These are phyloP conservation scores for Gyrodactylus salaris DNA, from an alignment of 1,140 invertebrate genomes.

Conservation along the genomic window DNA sequence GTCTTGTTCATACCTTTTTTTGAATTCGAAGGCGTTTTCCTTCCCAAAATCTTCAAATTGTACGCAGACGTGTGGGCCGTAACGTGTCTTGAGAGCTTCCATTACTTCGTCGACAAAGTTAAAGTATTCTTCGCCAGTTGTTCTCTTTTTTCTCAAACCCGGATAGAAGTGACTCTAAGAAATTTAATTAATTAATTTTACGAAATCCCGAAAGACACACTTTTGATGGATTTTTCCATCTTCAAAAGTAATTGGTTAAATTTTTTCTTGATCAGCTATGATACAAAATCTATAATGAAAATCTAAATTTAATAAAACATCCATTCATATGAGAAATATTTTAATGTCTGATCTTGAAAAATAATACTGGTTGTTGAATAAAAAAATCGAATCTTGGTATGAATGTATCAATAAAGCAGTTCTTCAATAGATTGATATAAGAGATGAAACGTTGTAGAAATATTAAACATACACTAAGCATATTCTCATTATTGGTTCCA, in stretches of 20 bases:
- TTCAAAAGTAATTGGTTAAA: no score
- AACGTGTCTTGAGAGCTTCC: constrained; percentile 32
- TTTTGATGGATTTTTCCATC: no score
- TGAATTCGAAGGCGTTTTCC: constrained; percentile 18
- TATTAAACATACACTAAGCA: no score
- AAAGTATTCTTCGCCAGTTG: constrained; percentile 38
- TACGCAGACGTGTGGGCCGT: constrained; percentile 16
- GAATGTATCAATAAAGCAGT: neutral
- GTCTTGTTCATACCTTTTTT: constrained; percentile 16
- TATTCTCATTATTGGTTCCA: constrained; percentile 47
- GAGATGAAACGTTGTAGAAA: neutral
- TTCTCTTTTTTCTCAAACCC: constrained; percentile 7
- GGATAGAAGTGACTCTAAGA: constrained; percentile 8
- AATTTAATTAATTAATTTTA: constrained; percentile 35
- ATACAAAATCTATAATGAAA: no score
- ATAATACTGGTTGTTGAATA: neutral
- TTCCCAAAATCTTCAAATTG: constrained; percentile 23
- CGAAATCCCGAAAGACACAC: no score
- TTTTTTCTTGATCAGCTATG: no score
- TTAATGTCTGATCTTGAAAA: no score
- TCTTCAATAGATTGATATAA: no score
- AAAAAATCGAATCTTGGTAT: neutral
- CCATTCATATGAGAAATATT: no score
- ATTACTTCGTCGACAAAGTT: constrained; percentile 78
- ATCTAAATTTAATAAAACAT: no score